Percentiles rank a stretch among this genome's conserved stretches.
Evolutionary conservation across 2,113 vertebrate genomes (phyloP).

Genomic region (Pipra filicauda): DNA sequence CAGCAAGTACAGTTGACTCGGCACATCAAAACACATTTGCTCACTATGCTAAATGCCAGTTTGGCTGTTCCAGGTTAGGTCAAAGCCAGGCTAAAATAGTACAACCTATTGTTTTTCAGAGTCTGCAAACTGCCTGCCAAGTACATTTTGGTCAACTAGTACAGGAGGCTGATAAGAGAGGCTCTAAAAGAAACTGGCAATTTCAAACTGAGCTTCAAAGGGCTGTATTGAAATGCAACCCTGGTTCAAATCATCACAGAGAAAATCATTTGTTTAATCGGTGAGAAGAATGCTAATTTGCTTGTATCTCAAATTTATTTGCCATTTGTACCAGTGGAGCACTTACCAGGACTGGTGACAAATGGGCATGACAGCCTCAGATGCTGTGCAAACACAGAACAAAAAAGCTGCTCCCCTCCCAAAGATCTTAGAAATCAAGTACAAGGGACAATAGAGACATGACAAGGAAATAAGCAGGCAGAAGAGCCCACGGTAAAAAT

Average conservation of each 20-base stretch:
- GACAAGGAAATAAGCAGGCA: conserved; percentile 51
- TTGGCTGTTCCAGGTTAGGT: conserved; percentile 30
- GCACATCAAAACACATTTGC: neutral
- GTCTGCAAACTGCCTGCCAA: conserved; percentile 31
- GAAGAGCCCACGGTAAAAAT: neutral
- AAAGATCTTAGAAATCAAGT: neutral
- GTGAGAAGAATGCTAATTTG: conserved; percentile 20
- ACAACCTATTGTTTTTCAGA: conserved; percentile 41
- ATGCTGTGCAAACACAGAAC: neutral
- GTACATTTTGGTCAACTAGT: conserved; percentile 2
- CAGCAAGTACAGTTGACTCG: neutral
- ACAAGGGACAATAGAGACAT: conserved; percentile 1
- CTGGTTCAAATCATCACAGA: neutral
- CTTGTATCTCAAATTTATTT: conserved; percentile 27
- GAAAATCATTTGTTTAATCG: neutral
- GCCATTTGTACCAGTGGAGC: neutral
- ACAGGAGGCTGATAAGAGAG: neutral
- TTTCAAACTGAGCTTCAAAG: conserved; percentile 17
- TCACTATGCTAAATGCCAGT: neutral
- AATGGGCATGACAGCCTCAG: neutral
- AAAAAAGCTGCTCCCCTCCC: neutral
- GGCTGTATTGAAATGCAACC: neutral
- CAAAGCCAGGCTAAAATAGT: conserved; percentile 51
- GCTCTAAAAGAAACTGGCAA: conserved; percentile 1
- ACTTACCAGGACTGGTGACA: neutral